These are phyloP conservation scores for Abscondita cerata DNA, from an alignment of 2,888 invertebrate species.

Conservation along the genomic window DNA sequence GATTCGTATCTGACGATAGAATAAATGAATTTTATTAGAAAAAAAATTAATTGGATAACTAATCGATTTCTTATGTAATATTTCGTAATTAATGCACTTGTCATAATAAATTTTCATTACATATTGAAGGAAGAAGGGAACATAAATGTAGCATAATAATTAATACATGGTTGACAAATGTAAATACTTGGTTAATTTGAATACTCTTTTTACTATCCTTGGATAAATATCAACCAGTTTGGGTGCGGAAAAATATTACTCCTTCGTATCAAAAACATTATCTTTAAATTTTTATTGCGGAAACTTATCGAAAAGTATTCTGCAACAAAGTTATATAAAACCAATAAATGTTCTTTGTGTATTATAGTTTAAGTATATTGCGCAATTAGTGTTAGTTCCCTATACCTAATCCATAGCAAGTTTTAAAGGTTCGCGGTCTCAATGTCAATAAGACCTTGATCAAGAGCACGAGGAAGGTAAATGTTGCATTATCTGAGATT, in stretches of 20 bases:
- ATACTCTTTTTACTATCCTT: constrained; percentile 15
- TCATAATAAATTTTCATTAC: constrained; percentile 13
- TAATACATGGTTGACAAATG: constrained; percentile 8
- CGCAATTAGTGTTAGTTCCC: constrained; percentile 30
- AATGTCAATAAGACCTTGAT: constrained; percentile 45
- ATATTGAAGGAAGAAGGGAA: constrained; percentile 2
- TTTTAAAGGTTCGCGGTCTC: constrained; percentile 39
- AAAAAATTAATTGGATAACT: constrained; percentile 2
- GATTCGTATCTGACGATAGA: not conserved
- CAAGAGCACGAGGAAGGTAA: constrained; percentile 43
- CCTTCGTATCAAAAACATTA: not conserved
- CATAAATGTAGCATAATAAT: constrained; percentile 10
- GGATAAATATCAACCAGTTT: constrained; percentile 22
- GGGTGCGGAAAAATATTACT: constrained; percentile 15
- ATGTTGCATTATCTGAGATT: constrained; percentile 38
- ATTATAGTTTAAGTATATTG: constrained; percentile 1
- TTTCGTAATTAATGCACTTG: constrained; percentile 8
- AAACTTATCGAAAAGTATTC: not conserved
- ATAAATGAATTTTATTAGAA: not conserved
- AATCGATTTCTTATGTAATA: constrained; percentile 6
- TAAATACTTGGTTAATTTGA: constrained; percentile 12
- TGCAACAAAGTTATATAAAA: not conserved
- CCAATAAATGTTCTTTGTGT: too few species aligned
- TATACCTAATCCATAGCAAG: constrained; percentile 34
- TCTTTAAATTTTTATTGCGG: not conserved